phyloP scores from a whole-genome alignment of 2,113 vertebrate genomes.

The Ceyx cyanopectus region DNA sequence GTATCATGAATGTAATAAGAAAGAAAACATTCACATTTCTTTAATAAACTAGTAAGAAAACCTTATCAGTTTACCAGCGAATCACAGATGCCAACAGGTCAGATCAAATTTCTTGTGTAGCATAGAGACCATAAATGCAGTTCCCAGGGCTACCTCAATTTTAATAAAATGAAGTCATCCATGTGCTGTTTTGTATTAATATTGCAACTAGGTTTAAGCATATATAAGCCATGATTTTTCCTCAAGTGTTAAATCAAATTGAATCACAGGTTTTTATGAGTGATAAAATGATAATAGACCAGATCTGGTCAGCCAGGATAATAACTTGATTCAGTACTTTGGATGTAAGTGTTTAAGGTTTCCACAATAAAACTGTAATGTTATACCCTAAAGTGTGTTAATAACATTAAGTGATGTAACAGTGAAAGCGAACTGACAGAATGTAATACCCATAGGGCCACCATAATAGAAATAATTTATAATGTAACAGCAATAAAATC shows the following conservation, averaged over 20 bases:
- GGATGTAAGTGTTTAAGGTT: constrained; percentile 97
- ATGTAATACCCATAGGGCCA: constrained; percentile 87
- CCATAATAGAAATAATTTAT: constrained; percentile 98
- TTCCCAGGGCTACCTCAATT: constrained; percentile 75
- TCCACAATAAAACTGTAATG: constrained; percentile 97
- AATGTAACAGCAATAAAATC: constrained; percentile 97
- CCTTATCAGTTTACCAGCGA: constrained; percentile 62
- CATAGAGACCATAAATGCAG: constrained; percentile 67
- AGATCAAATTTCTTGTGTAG: constrained; percentile 63
- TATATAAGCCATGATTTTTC: constrained; percentile 66
- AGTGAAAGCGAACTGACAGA: constrained; percentile 92
- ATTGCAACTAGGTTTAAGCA: constrained; percentile 71
- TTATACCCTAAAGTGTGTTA: constrained; percentile 97
- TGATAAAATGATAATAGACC: constrained; percentile 83
- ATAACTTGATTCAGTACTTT: constrained; percentile 96
- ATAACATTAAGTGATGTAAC: constrained; percentile 99
- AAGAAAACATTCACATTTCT: constrained; percentile 27
- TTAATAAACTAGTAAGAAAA: constrained; percentile 38
- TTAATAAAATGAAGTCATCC: constrained; percentile 83
- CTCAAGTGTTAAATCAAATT: constrained; percentile 81
- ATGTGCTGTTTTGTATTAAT: constrained; percentile 77
- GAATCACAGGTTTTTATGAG: constrained; percentile 82
- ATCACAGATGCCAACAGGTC: constrained; percentile 69
- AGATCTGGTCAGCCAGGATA: constrained; percentile 86
- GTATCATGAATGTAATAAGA: constrained; percentile 40